Conservation (phyloP, 2,888 invertebrate species). For the Hybos culiciformis region DNA sequence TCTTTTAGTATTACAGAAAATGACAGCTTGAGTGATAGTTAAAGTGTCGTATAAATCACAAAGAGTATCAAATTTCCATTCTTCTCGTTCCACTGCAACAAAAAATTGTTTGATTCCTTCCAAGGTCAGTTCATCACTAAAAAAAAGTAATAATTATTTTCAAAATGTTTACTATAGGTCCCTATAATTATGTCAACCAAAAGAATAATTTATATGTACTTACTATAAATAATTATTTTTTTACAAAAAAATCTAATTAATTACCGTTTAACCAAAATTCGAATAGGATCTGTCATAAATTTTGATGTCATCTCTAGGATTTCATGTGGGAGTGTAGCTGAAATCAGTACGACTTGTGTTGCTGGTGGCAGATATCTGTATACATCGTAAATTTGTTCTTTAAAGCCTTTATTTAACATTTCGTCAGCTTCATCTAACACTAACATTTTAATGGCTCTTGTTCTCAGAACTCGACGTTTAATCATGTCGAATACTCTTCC, state of each 20-base stretch:
- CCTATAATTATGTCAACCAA: neutral
- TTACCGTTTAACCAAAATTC: conserved; percentile 99
- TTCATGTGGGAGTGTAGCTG: conserved; percentile 97
- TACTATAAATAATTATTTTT: no score
- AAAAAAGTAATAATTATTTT: conserved; percentile 1
- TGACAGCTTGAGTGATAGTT: conserved; percentile 98
- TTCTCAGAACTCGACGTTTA: conserved; percentile 50
- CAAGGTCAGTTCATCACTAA: conserved; percentile 92
- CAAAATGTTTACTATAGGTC: no score
- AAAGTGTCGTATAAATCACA: conserved; percentile 97
- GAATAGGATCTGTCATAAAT: conserved; percentile 99
- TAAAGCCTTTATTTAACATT: conserved; percentile 99
- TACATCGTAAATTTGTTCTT: conserved; percentile 99
- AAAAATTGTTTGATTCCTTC: conserved; percentile 99
- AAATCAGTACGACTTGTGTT: conserved; percentile 90
- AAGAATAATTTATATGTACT: conserved; percentile 15
- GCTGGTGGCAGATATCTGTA: conserved; percentile 95
- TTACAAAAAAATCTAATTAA: no score
- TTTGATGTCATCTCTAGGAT: conserved; percentile 99
- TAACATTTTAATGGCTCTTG: conserved; percentile 89
- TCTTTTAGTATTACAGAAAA: conserved; percentile 96
- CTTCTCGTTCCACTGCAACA: conserved; percentile 96
- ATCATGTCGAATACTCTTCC: conserved; percentile 89
- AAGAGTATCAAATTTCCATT: conserved; percentile 99
- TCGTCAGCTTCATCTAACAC: conserved; percentile 98